phyloP scores from a whole-genome alignment of 2,888 invertebrate genomes.

The Antheraea yamamai region DNA sequence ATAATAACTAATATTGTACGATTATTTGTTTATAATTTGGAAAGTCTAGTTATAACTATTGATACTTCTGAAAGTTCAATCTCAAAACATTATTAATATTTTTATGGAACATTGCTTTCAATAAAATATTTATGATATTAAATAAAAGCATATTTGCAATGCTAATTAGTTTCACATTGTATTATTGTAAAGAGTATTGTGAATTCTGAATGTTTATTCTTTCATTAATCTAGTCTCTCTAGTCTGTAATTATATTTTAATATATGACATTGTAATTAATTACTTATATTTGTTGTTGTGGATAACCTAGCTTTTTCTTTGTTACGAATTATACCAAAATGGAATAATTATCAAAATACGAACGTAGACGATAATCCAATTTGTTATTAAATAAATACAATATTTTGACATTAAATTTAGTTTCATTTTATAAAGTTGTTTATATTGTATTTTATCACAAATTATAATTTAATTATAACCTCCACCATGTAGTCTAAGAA shows the following conservation, averaged over 20 bases:
- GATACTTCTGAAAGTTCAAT: too few relatives aligned
- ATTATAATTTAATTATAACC: too few relatives aligned
- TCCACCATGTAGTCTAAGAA: too few relatives aligned
- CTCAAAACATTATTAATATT: too few relatives aligned
- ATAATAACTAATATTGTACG: neutral
- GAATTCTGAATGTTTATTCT: neutral
- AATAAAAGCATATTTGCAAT: neutral
- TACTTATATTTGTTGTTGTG: neutral
- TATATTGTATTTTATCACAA: too few relatives aligned
- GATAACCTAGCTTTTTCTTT: neutral
- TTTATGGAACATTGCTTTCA: too few relatives aligned
- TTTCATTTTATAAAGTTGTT: too few relatives aligned
- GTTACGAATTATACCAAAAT: neutral
- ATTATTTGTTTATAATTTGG: neutral
- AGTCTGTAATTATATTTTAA: neutral
- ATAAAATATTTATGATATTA: neutral
- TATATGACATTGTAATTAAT: neutral
- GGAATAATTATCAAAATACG: neutral
- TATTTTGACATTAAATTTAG: too few relatives aligned
- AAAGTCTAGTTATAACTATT: neutral
- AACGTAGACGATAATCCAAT: too few relatives aligned
- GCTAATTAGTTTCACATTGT: neutral
- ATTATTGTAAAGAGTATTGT: neutral
- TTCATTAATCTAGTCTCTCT: constrained; percentile 1
- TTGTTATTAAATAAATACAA: too few relatives aligned